These are phyloP conservation scores for Apocheima hispidaria DNA, from an alignment of 2,888 invertebrate species.

Conservation along the genomic window DNA sequence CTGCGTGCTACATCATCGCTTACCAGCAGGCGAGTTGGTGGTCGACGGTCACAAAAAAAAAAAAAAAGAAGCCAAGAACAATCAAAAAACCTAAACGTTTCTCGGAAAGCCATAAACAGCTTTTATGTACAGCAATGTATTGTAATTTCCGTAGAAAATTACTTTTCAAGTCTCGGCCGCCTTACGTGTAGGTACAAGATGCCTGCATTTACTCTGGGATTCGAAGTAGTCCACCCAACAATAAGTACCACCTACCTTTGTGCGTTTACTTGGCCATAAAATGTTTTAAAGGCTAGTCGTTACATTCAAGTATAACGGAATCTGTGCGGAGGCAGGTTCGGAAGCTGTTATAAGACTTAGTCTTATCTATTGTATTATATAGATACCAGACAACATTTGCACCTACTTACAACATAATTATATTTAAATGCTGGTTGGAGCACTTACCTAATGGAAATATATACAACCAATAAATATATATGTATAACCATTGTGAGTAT, in stretches of 20 bases:
- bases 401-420: neutral
- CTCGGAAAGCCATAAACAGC: conserved; percentile 4
- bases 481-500: no score
- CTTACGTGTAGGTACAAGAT: neutral
- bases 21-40: no score
- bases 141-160: conserved; percentile 20
- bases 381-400: conserved; percentile 12
- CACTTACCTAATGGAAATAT: neutral
- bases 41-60: no score
- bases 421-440: neutral
- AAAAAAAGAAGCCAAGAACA: no score
- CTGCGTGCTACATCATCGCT: no score
- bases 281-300: conserved; percentile 46
- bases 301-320: conserved; percentile 61
- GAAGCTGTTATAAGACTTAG: conserved; percentile 60
- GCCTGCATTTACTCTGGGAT: conserved; percentile 4
- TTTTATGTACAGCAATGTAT: conserved; percentile 9
- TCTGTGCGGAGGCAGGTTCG: conserved; percentile 60
- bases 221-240: conserved; percentile 28
- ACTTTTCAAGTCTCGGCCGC: neutral
- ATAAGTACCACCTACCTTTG: conserved; percentile 28
- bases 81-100: conserved; percentile 13
- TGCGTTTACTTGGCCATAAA: conserved; percentile 41
- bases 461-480: no score
- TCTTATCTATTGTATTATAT: conserved; percentile 50